Conservation (phyloP, 2,888 invertebrate species). For the Chrysotoxum bicinctum region DNA sequence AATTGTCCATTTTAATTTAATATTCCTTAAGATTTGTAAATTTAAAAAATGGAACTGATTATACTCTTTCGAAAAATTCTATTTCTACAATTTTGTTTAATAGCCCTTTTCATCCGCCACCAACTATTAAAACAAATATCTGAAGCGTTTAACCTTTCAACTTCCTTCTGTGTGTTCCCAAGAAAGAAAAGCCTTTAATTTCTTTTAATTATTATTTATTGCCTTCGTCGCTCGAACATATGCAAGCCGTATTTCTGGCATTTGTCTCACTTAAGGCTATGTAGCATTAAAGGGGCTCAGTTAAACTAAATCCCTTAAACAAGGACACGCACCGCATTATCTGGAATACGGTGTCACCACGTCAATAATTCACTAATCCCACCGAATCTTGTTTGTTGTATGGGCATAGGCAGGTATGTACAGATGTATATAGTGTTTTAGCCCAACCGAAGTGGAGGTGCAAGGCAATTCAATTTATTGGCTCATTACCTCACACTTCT, state of each 20-base stretch:
- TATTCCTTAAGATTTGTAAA: too few species aligned
- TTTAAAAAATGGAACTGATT: too few species aligned
- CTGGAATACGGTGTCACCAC: slow-evolving; percentile 28
- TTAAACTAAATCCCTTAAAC: slow-evolving; percentile 27
- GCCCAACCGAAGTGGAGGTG: background rate
- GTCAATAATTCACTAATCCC: slow-evolving; percentile 55
- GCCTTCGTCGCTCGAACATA: background rate
- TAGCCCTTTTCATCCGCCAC: too few species aligned
- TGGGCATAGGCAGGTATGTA: background rate
- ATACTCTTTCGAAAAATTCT: too few species aligned
- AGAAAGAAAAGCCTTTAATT: background rate
- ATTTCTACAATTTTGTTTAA: too few species aligned
- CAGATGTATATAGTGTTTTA: background rate
- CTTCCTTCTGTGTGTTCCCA: background rate
- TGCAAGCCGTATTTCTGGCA: background rate
- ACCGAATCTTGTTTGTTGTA: slow-evolving; percentile 15
- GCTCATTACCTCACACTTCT: slow-evolving; percentile 36
- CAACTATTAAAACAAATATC: too few species aligned
- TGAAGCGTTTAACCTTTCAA: too few species aligned
- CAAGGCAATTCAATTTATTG: slow-evolving; percentile 53
- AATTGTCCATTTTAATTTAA: too few species aligned
- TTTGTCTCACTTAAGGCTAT: slow-evolving; percentile 8
- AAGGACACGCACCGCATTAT: slow-evolving; percentile 42
- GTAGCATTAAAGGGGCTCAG: slow-evolving; percentile 7
- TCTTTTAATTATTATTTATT: background rate